Base-by-base conservation (phyloP, 2,797 vertebrate genomes). In the Helicolenus hilgendorfi region DNA sequence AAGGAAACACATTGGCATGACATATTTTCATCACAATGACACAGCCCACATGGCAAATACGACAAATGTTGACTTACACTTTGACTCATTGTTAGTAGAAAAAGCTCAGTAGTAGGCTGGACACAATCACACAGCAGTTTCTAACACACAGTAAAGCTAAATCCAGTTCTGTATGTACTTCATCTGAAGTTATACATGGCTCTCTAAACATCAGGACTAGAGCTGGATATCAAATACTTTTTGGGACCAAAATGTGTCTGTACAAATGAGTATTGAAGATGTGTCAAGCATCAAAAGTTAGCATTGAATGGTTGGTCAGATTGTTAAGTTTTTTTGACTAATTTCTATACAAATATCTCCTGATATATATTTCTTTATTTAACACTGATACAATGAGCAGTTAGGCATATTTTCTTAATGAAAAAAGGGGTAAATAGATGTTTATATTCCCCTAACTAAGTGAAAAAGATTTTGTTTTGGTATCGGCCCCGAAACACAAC, bases 21-120 rank as follows among this genome's bases (percentile, higher is more conserved):
- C 62, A 22, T 18, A 31, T 55, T 63, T 73, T 49, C 22, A 33
- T 80, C 22, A 53, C 41, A 36, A 11, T 22, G 71, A 68, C 73
- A 68, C 41, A 55, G 35, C 62, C 65, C 31, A 36, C 45, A 71
- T 53, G 31, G 58, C 63, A 78, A 85, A 81, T 36, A 77, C 20
- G 2, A 81, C 53, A 62, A 65, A 58, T 72, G 55, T 62, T 89
- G 36, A 83, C 68, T 53, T 68, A 27, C 10, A 11, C 11, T 18
- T 26, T 38, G 63, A 80, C 22, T 81, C 69, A 75, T 24, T 45
- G 33, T 62, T 74, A 65, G 10, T 15, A n/a, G 49, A 9, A 55
- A 13, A 4, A 9, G 8, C 56, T 79, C 49, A 72, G 13, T 5
- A 62, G 5, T 3, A 41, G 20, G 15, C 11, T 22, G 7, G 11